Evolutionary conservation across 1,140 invertebrate species (phyloP).

Genomic region (Drosophila mauritiana): DNA sequence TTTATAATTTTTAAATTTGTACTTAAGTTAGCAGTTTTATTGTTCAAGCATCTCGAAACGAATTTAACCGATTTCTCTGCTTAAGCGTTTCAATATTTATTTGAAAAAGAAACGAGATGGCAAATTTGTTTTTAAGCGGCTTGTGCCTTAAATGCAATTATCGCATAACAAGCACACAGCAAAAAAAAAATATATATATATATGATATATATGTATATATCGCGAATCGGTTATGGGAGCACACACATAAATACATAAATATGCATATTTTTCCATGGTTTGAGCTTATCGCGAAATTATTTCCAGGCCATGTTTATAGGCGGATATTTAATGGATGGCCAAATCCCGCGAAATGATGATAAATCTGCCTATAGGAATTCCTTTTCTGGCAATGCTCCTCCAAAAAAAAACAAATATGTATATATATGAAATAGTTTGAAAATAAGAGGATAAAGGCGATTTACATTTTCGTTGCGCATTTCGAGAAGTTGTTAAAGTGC

Average conservation of each 20-base stretch:
- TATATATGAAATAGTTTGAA: not conserved
- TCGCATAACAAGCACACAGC: conserved; percentile 29
- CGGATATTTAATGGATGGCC: conserved; percentile 32
- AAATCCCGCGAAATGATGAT: conserved; percentile 35
- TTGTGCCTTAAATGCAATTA: conserved; percentile 52
- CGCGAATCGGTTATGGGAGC: conserved; percentile 3
- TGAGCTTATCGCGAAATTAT: conserved; percentile 39
- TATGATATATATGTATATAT: not conserved
- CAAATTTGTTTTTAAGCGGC: conserved; percentile 29
- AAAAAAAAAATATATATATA: conserved; percentile 12
- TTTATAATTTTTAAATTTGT: too few relatives aligned
- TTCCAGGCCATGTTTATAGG: conserved; percentile 32
- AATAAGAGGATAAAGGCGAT: not conserved
- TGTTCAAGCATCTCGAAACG: not conserved
- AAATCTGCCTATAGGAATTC: conserved; percentile 17
- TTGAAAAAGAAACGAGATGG: conserved; percentile 3
- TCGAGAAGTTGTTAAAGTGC: not conserved
- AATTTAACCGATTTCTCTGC: too few relatives aligned
- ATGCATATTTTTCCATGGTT: conserved; percentile 31
- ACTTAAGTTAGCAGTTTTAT: too few relatives aligned
- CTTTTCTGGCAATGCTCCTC: not conserved
- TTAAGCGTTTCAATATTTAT: conserved; percentile 2
- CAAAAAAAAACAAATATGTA: not conserved
- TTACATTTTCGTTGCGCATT: not conserved
- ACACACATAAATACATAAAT: conserved; percentile 19